These are phyloP conservation scores for Microtus obscurus DNA, from an alignment of 2,797 vertebrate species.

Conservation along the genomic window DNA sequence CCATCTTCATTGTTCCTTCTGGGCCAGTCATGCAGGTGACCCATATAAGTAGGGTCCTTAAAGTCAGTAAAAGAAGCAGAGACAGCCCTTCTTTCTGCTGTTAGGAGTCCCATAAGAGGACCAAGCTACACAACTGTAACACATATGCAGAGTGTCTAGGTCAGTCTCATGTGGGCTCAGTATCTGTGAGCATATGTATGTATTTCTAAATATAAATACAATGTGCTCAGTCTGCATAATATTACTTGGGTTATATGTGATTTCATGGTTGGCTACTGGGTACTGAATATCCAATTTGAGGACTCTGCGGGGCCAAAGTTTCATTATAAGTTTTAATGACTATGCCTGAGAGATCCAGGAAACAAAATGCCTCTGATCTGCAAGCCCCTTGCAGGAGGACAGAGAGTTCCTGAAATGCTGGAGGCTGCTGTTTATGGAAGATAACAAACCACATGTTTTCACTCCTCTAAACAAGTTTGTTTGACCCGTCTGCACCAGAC, in stretches of 20 bases:
- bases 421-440: not conserved
- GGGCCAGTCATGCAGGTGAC: not conserved
- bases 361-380: not conserved
- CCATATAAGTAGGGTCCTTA: not conserved
- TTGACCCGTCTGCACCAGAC: not conserved
- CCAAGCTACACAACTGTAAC: not conserved
- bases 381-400: not conserved
- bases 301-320: not conserved
- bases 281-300: not conserved
- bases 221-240: not conserved
- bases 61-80: not conserved
- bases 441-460: not conserved
- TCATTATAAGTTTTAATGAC: not conserved
- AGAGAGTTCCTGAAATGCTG: not conserved
- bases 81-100: not conserved
- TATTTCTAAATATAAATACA: not conserved
- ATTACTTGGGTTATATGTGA: not conserved
- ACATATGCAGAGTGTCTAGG: not conserved
- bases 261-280: not conserved
- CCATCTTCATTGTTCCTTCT: too few species aligned
- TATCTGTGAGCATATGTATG: not conserved
- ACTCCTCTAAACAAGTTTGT: not conserved
- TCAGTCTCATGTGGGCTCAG: not conserved
- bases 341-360: not conserved
- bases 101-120: not conserved